Evolutionary conservation across 2,888 invertebrate species (phyloP).

Genomic region (Epicampocera succincta): DNA sequence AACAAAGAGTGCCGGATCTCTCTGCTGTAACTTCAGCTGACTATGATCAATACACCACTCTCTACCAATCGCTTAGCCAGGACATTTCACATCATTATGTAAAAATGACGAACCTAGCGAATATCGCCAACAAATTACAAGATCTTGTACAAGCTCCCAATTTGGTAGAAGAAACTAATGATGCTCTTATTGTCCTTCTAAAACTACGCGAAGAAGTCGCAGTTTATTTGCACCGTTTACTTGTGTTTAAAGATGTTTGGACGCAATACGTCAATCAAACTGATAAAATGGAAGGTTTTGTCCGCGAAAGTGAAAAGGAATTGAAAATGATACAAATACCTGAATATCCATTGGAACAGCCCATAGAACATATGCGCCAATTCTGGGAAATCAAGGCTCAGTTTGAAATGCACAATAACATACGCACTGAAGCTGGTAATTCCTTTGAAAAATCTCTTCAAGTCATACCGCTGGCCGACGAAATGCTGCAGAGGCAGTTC

Average conservation of each 20-base stretch:
- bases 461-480: slow-evolving; percentile 91
- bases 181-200: slow-evolving; percentile 87
- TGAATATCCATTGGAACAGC: slow-evolving; percentile 84
- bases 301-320: slow-evolving; percentile 88
- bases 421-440: slow-evolving; percentile 87
- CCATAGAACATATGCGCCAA: slow-evolving; percentile 88
- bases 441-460: slow-evolving; percentile 90
- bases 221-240: slow-evolving; percentile 86
- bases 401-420: slow-evolving; percentile 90
- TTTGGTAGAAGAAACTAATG: slow-evolving; percentile 88
- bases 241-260: slow-evolving; percentile 91
- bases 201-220: slow-evolving; percentile 90
- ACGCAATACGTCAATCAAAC: slow-evolving; percentile 87
- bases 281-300: slow-evolving; percentile 89
- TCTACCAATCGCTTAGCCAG: slow-evolving; percentile 90
- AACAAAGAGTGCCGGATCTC: slow-evolving; percentile 91
- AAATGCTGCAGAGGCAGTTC: slow-evolving; percentile 90
- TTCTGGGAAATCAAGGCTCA: slow-evolving; percentile 95
- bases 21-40: slow-evolving; percentile 91
- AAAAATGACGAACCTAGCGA: slow-evolving; percentile 88
- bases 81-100: slow-evolving; percentile 92
- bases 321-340: slow-evolving; percentile 85
- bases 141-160: slow-evolving; percentile 89
- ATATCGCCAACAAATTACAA: slow-evolving; percentile 88
- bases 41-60: slow-evolving; percentile 91